Conservation (phyloP, 2,113 vertebrate genomes). For the Lepidothrix coronata region DNA sequence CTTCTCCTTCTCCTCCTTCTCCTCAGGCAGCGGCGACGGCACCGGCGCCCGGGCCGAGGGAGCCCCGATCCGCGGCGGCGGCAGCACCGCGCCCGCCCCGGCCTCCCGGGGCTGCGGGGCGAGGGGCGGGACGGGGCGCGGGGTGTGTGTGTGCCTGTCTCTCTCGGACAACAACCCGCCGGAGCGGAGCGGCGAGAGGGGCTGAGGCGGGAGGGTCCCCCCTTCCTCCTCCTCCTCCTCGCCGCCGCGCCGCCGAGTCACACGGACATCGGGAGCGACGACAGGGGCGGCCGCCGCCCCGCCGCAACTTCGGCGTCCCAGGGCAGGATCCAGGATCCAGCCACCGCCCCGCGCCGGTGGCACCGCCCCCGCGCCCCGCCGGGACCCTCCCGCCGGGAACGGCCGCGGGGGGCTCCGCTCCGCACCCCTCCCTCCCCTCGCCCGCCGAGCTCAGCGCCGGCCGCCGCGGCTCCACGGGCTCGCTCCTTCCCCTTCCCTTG, state of each 20-base stretch:
- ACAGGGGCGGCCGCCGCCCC: background rate
- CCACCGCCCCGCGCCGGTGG: background rate
- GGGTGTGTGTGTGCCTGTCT: background rate
- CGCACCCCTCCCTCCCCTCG: background rate
- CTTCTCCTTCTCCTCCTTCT: background rate
- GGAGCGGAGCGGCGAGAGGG: background rate
- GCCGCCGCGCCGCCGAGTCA: background rate
- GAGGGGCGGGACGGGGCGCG: background rate
- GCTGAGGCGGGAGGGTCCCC: background rate
- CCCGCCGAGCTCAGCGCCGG: background rate
- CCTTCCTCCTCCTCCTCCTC: background rate
- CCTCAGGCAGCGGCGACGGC: background rate
- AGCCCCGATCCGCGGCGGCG: background rate
- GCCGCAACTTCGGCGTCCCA: constrained; percentile 35
- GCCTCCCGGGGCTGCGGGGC: constrained; percentile 20
- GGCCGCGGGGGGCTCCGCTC: background rate
- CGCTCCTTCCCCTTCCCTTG: background rate
- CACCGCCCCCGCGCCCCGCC: background rate
- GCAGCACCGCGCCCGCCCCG: constrained; percentile 17
- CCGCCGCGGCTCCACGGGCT: background rate
- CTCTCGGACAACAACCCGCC: background rate
- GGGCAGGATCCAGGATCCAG: background rate
- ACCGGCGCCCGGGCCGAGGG: background rate
- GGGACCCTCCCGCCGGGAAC: background rate
- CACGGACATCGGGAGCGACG: background rate